Percentiles rank a stretch among this genome's conserved stretches.
Evolutionary conservation across 2,888 invertebrate genomes (phyloP).

Genomic region (Caradrina clavipalpis): DNA sequence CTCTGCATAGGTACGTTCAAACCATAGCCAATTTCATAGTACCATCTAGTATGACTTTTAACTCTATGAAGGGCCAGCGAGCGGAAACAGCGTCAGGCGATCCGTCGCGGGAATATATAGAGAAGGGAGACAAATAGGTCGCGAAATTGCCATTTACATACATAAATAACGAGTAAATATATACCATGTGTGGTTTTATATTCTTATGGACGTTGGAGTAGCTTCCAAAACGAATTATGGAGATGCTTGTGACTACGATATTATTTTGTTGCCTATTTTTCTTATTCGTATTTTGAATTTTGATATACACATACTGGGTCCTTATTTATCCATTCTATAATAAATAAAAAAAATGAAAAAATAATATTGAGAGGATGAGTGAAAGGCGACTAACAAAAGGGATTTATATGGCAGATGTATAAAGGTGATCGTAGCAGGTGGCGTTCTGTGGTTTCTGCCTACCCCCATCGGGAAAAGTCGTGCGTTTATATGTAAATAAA

Average conservation of each 20-base stretch:
- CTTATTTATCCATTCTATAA: no score
- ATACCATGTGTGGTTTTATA: slow-evolving; percentile 63
- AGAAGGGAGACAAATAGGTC: slow-evolving; percentile 75
- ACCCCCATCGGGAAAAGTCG: no score
- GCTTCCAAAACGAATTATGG: slow-evolving; percentile 62
- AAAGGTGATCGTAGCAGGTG: no score
- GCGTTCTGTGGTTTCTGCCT: no score
- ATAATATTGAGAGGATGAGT: no score
- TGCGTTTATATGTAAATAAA: no score
- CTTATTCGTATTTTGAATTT: background rate
- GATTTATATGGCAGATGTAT: no score
- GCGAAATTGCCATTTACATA: slow-evolving; percentile 76
- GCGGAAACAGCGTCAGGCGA: slow-evolving; percentile 71
- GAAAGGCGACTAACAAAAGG: no score
- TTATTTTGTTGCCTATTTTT: slow-evolving; percentile 31
- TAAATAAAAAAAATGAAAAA: no score
- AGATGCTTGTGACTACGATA: slow-evolving; percentile 34
- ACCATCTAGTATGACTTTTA: slow-evolving; percentile 60
- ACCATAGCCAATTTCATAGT: background rate
- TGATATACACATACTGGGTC: no score
- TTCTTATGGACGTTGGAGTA: slow-evolving; percentile 51
- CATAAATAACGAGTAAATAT: slow-evolving; percentile 64
- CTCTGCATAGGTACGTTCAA: background rate
- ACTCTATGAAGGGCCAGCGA: slow-evolving; percentile 51
- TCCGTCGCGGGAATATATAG: slow-evolving; percentile 71